A percentile compares a stretch with the other conserved stretches of the same genome.
Conservation (phyloP, 2,888 invertebrate genomes). For the Drosophila sordidula region DNA sequence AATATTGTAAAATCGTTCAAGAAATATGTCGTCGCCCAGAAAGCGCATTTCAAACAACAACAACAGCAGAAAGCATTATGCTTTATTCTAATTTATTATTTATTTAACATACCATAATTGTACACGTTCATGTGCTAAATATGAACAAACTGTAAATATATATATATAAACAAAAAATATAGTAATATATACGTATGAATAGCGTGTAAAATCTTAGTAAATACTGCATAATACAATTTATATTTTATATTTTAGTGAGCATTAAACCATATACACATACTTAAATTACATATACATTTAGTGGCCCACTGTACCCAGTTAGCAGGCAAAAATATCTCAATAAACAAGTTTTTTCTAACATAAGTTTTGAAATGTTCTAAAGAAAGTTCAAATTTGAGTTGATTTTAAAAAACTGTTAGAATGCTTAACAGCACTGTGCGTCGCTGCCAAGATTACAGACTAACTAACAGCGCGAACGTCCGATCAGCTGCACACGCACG, state of each 20-base stretch:
- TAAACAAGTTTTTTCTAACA: slow-evolving; percentile 75
- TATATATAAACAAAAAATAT: slow-evolving; percentile 1
- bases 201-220: slow-evolving; percentile 36
- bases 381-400: not conserved
- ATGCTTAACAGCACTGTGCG: slow-evolving; percentile 11
- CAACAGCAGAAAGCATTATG: slow-evolving; percentile 32
- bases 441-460: slow-evolving; percentile 10
- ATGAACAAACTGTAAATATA: slow-evolving; percentile 62
- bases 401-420: not conserved
- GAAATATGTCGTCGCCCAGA: slow-evolving; percentile 73
- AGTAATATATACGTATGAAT: slow-evolving; percentile 7
- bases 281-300: slow-evolving; percentile 50
- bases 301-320: slow-evolving; percentile 67
- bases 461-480: not conserved
- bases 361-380: slow-evolving; percentile 1
- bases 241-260: slow-evolving; percentile 40
- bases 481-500: slow-evolving; percentile 10
- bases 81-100: slow-evolving; percentile 70
- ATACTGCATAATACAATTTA: slow-evolving; percentile 50
- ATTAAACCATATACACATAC: slow-evolving; percentile 52
- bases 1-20: slow-evolving; percentile 38
- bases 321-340: slow-evolving; percentile 69
- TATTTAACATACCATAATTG: slow-evolving; percentile 64
- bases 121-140: slow-evolving; percentile 47
- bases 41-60: slow-evolving; percentile 66